Evolutionary conservation across 2,113 vertebrate species (phyloP).

Genomic region (Bubalus kerabau): DNA sequence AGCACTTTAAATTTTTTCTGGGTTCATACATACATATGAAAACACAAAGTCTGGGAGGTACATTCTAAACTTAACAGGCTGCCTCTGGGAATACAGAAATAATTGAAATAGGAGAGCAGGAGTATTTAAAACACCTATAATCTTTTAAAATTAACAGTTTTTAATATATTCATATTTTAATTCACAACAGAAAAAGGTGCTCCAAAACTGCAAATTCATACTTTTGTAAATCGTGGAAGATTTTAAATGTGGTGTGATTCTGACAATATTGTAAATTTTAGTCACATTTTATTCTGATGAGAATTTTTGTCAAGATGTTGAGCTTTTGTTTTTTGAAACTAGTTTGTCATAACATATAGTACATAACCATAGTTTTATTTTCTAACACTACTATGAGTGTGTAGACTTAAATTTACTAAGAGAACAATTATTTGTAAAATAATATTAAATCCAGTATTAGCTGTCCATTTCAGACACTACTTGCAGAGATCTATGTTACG

Average conservation of each 20-base stretch:
- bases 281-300: slow-evolving; percentile 78
- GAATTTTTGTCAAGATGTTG: slow-evolving; percentile 76
- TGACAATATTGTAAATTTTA: slow-evolving; percentile 74
- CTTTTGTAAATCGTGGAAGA: slow-evolving; percentile 70
- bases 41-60: not conserved
- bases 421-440: slow-evolving; percentile 82
- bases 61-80: not conserved
- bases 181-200: slow-evolving; percentile 74
- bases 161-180: slow-evolving; percentile 75
- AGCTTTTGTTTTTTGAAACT: slow-evolving; percentile 78
- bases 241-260: slow-evolving; percentile 78
- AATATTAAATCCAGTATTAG: slow-evolving; percentile 82
- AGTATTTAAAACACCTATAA: not conserved
- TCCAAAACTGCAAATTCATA: slow-evolving; percentile 58
- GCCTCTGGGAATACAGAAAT: slow-evolving; percentile 17
- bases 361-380: slow-evolving; percentile 83
- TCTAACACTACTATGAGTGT: slow-evolving; percentile 80
- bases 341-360: slow-evolving; percentile 76
- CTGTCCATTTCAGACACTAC: slow-evolving; percentile 81
- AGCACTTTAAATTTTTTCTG: not conserved
- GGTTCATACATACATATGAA: not conserved
- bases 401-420: slow-evolving; percentile 79
- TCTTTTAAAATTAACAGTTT: slow-evolving; percentile 70
- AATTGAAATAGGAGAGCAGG: not conserved
- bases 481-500: slow-evolving; percentile 78